These are phyloP conservation scores for Cheumatopsyche charites DNA, from an alignment of 1,140 invertebrate genomes.

Conservation along the genomic window DNA sequence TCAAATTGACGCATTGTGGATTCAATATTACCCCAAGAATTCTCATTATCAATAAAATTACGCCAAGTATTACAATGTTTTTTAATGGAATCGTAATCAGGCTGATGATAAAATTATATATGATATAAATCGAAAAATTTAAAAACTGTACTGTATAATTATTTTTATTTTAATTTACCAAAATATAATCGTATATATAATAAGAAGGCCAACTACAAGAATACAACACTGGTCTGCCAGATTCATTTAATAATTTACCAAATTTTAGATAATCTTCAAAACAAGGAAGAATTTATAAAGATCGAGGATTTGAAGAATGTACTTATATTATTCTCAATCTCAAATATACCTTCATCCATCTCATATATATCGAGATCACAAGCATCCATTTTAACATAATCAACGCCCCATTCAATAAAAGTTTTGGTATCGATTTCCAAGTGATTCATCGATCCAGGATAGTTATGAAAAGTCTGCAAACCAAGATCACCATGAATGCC, in stretches of 20 bases:
- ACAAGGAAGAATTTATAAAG: neutral
- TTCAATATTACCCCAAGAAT: constrained; percentile 72
- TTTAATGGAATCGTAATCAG: constrained; percentile 61
- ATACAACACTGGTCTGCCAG: constrained; percentile 83
- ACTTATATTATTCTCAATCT: neutral
- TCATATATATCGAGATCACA: constrained; percentile 73
- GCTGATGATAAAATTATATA: constrained; percentile 61
- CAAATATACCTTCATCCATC: constrained; percentile 59
- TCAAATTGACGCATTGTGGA: constrained; percentile 77
- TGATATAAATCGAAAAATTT: neutral
- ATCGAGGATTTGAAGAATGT: too few relatives aligned
- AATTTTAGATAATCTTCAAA: constrained; percentile 74
- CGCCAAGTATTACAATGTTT: constrained; percentile 79
- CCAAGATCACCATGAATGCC: constrained; percentile 91
- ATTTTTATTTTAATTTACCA: constrained; percentile 14
- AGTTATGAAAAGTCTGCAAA: constrained; percentile 80
- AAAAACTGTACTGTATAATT: neutral
- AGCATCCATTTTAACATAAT: constrained; percentile 90
- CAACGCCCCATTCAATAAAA: constrained; percentile 87
- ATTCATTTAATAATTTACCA: constrained; percentile 74
- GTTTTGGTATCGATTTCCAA: constrained; percentile 79
- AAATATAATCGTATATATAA: constrained; percentile 55
- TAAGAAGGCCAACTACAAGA: constrained; percentile 92
- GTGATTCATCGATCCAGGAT: constrained; percentile 80
- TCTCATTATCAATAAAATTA: constrained; percentile 82